Conservation (phyloP, 1,140 invertebrate species). For the Kradibia gibbosae region DNA sequence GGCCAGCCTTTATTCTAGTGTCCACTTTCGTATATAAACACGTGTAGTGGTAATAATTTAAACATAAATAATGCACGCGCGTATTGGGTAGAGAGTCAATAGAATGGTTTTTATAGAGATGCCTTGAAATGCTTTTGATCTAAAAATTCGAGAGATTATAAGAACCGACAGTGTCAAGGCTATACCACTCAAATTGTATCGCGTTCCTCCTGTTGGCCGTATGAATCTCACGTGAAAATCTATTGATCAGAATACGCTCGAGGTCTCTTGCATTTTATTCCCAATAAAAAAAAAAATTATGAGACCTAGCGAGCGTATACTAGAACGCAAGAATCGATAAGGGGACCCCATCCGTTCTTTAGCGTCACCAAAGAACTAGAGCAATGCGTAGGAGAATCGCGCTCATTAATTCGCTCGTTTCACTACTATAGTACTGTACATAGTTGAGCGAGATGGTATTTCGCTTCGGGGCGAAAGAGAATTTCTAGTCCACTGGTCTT, state of each 20-base stretch:
- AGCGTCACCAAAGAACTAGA: constrained; percentile 42
- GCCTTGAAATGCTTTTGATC: no score
- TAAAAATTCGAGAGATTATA: not conserved
- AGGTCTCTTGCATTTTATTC: constrained; percentile 14
- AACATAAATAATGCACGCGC: no score
- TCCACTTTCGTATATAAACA: not conserved
- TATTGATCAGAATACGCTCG: not conserved
- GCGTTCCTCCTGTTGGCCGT: not conserved
- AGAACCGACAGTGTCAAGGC: not conserved
- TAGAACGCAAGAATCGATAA: not conserved
- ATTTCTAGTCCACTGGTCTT: not conserved
- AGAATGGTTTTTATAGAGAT: no score
- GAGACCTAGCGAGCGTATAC: not conserved
- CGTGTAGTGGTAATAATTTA: no score
- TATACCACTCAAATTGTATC: not conserved
- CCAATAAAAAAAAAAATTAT: not conserved
- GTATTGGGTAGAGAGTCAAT: no score
- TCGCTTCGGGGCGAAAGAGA: no score
- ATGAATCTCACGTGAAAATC: not conserved
- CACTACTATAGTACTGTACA: constrained; percentile 5
- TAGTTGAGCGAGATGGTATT: no score
- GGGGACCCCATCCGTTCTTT: constrained; percentile 31
- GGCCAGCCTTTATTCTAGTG: not conserved
- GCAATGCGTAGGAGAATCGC: not conserved
- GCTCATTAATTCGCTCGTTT: constrained; percentile 41